Base-by-base conservation (phyloP, 2,113 vertebrate species). In the Nansenia antarctica region DNA sequence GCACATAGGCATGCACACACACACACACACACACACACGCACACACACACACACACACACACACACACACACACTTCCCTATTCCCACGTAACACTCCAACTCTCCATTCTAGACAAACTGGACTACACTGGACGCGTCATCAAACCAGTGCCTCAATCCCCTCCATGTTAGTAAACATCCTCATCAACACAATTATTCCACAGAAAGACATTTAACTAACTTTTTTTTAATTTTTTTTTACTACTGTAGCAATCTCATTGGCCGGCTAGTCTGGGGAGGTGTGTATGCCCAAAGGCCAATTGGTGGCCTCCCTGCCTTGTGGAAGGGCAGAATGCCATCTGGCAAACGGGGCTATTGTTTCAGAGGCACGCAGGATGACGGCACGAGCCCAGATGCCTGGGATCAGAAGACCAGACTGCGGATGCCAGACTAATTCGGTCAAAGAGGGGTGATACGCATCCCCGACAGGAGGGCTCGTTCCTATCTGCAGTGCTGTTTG, bases 381-480 rank as follows among this genome's bases (percentile, higher is more conserved):
- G 15, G 69, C 60, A 60, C 63, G 74, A 73, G 59, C 76, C 72
- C 74, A 71, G 68, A 73, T 77, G 77, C 65, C 72, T 60, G 72
- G 69, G 69, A 61, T 70, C 78, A 76, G 80, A 71, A 79, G 80
- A 82, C 80, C 79, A 83, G 79, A 83, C 27, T 60, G 53, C 69
- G 74, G 75, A 78, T 73, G 45, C 29, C 34, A 24, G 9, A 14
- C 70, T 88, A 83, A 92, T 86, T 84, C 37, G 76, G 88, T 88
- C 78, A 87, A 88, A 87, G 85, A 87, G 85, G 67, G 64, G 72
- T 4, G 87, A 90, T 90, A 88, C 74, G 79, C 81, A 89, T 90
- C 87, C 90, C 78, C 80, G 82, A 49, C 77, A 78, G 83, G 83
- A 78, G 79, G 67, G 75, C 78, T 77, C 74, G 73, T 81, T 79